Conservation (phyloP, 2,888 invertebrate species). For the Saturnia japonica region DNA sequence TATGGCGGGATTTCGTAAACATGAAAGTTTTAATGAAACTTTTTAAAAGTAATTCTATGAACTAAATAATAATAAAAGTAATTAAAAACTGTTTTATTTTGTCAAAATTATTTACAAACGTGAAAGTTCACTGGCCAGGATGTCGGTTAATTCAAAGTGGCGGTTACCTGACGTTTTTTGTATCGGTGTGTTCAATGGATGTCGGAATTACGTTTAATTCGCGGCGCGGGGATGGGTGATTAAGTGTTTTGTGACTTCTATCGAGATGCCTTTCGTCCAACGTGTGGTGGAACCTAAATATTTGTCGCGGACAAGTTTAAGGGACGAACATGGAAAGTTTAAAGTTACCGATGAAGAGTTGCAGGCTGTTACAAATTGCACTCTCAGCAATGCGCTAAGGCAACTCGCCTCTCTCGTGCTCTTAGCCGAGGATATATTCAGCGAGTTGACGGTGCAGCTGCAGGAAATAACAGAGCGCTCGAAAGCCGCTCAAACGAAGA, state of each 20-base stretch:
- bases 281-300: conserved; percentile 91
- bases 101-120: conserved; percentile 45
- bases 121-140: conserved; percentile 75
- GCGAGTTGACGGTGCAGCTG: conserved; percentile 89
- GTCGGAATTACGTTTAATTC: conserved; percentile 75
- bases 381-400: conserved; percentile 90
- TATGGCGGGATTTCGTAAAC: conserved; percentile 75
- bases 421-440: conserved; percentile 93
- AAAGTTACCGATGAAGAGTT: conserved; percentile 88
- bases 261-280: conserved; percentile 93
- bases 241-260: conserved; percentile 64
- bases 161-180: conserved; percentile 82
- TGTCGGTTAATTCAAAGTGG: conserved; percentile 82
- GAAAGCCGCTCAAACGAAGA: conserved; percentile 85
- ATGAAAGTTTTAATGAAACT: conserved; percentile 71
- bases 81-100: conserved; percentile 43
- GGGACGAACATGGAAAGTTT: conserved; percentile 82
- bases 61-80: conserved; percentile 41
- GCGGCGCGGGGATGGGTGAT: conserved; percentile 72
- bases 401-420: conserved; percentile 93
- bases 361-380: conserved; percentile 93
- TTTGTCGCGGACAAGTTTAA: conserved; percentile 86
- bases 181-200: conserved; percentile 78
- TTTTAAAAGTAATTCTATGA: conserved; percentile 53
- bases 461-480: conserved; percentile 88